A percentile compares a stretch with the other conserved stretches of the same genome.
phyloP scores from a whole-genome alignment of 2,113 vertebrate genomes.

The Aspidoscelis tigris region DNA sequence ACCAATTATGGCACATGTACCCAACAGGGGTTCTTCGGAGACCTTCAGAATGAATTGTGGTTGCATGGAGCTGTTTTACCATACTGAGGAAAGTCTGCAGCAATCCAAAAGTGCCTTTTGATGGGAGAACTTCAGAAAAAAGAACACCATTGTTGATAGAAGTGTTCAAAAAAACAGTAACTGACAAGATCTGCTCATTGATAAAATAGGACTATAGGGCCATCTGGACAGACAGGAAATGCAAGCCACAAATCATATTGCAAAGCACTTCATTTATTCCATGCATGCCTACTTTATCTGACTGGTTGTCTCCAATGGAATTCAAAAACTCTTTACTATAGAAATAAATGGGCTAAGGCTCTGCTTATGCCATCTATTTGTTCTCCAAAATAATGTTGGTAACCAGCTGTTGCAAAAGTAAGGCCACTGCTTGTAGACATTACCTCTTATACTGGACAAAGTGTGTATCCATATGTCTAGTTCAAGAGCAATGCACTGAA shows the following conservation, averaged over 20 bases:
- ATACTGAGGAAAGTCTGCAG: slow-evolving; percentile 28
- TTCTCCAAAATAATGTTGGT: not conserved
- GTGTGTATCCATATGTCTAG: not conserved
- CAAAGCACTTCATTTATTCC: slow-evolving; percentile 7
- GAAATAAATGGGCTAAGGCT: not conserved
- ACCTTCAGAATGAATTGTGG: slow-evolving; percentile 5
- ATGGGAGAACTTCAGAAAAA: slow-evolving; percentile 38
- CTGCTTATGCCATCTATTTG: not conserved
- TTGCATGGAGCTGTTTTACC: slow-evolving; percentile 37
- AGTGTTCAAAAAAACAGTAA: slow-evolving; percentile 3
- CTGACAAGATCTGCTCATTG: slow-evolving; percentile 24
- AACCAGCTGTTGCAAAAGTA: not conserved
- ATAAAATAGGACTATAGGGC: slow-evolving; percentile 4
- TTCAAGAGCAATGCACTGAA: slow-evolving; percentile 22
- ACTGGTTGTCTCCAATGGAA: slow-evolving; percentile 1
- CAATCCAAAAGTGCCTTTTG: slow-evolving; percentile 38
- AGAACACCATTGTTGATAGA: slow-evolving; percentile 26
- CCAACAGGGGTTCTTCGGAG: slow-evolving; percentile 29
- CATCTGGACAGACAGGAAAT: not conserved
- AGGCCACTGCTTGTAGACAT: slow-evolving; percentile 3
- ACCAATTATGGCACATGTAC: not conserved
- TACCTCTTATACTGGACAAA: slow-evolving; percentile 5
- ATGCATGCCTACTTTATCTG: not conserved
- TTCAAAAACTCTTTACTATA: not conserved
- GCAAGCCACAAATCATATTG: slow-evolving; percentile 25